Percentiles rank a stretch among this genome's conserved stretches.
Evolutionary conservation across 2,797 vertebrate species (phyloP).

Genomic region (Hemitrygon akajei): DNA sequence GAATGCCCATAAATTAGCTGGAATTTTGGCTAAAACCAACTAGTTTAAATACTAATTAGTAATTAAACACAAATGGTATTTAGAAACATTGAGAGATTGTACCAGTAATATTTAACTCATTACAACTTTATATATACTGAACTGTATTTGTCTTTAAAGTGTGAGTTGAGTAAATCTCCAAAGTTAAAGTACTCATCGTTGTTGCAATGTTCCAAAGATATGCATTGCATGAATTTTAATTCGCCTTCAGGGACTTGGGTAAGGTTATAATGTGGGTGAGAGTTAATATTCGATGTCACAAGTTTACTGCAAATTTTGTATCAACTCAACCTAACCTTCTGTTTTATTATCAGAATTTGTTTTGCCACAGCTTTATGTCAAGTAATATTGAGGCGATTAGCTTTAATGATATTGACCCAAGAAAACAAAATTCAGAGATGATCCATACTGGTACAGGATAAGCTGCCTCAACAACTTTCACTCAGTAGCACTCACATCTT

Average conservation of each 20-base stretch:
- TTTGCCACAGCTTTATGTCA: not conserved
- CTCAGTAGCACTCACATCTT: no score
- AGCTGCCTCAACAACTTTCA: no score
- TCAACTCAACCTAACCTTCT: not conserved
- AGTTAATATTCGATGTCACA: not conserved
- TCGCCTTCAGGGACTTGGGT: not conserved
- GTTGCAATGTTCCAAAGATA: not conserved
- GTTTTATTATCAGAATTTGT: not conserved
- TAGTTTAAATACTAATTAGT: not conserved
- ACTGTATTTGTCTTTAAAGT: not conserved
- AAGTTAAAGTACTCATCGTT: not conserved
- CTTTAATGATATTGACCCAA: not conserved
- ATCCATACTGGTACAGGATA: not conserved
- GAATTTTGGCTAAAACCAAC: not conserved
- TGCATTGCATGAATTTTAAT: not conserved
- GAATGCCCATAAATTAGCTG: conserved; percentile 1
- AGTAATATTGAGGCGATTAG: not conserved
- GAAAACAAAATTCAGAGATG: not conserved
- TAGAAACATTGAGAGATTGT: not conserved
- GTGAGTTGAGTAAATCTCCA: not conserved
- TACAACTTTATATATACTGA: not conserved
- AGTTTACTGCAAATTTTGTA: not conserved
- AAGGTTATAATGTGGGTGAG: not conserved
- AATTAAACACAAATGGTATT: no score
- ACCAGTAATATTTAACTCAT: not conserved